Evolutionary conservation across 2,797 vertebrate genomes (phyloP).

Genomic region (Lithobates pipiens): DNA sequence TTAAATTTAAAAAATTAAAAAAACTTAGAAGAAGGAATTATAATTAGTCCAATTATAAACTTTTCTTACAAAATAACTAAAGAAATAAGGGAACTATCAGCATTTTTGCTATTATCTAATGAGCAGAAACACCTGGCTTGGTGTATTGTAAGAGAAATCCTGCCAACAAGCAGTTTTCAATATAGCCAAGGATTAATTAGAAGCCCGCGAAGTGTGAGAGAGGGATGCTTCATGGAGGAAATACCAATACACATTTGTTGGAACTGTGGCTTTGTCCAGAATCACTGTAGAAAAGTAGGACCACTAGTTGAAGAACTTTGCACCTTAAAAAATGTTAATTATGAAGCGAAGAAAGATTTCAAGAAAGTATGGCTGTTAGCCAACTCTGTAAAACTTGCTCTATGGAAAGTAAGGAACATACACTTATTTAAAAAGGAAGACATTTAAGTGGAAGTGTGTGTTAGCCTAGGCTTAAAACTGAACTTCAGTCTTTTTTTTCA

Average conservation of each 20-base stretch:
- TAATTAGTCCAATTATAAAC: neutral
- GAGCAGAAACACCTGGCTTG: neutral
- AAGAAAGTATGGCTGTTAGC: neutral
- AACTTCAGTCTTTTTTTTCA: no score
- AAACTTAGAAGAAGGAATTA: neutral
- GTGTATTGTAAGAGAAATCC: neutral
- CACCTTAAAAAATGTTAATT: accelerated
- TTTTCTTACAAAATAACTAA: neutral
- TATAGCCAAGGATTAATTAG: neutral
- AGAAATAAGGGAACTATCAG: neutral
- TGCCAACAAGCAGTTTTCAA: neutral
- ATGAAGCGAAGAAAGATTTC: neutral
- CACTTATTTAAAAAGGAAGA: neutral
- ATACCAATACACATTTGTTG: neutral
- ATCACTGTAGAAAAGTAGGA: neutral
- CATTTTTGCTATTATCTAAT: neutral
- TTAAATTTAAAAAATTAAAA: neutral
- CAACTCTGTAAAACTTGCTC: neutral
- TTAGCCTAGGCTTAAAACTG: neutral
- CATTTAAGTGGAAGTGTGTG: neutral
- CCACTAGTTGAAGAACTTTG: neutral
- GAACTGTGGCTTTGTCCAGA: neutral
- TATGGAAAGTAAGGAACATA: neutral
- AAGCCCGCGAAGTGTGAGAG: neutral
- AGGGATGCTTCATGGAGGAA: neutral